Conservation (phyloP, 2,797 vertebrate genomes). For the Corythornis leucogaster region DNA sequence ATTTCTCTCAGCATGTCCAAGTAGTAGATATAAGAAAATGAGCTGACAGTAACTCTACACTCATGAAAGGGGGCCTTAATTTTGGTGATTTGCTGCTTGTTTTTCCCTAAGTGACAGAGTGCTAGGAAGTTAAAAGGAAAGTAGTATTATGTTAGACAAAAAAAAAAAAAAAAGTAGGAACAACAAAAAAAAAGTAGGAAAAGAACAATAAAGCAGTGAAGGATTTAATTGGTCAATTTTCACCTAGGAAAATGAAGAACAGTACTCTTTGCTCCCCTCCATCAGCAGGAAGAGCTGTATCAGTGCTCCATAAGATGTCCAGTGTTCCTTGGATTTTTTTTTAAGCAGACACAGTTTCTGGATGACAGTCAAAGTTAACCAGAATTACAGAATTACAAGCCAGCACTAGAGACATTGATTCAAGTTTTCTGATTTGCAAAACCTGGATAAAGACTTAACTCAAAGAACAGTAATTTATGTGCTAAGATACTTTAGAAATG, state of each 20-base stretch:
- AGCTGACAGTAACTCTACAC: not conserved
- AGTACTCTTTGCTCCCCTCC: not conserved
- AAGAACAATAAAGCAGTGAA: not conserved
- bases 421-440: not conserved
- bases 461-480: not conserved
- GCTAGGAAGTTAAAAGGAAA: not conserved
- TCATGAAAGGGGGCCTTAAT: rapidly evolving
- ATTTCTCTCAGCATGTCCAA: not conserved
- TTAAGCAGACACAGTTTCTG: not conserved
- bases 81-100: not conserved
- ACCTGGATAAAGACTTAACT: not conserved
- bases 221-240: not conserved
- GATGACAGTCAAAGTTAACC: not conserved
- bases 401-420: not conserved
- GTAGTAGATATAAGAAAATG: not conserved
- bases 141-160: not conserved
- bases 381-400: not conserved
- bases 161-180: no score
- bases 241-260: not conserved
- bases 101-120: not conserved
- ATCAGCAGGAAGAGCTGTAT: not conserved
- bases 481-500: not conserved
- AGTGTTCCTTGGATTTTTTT: not conserved
- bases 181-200: not conserved
- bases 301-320: not conserved